phyloP scores from a whole-genome alignment of 1,140 invertebrate genomes.

The Chionoecetes opilio region DNA sequence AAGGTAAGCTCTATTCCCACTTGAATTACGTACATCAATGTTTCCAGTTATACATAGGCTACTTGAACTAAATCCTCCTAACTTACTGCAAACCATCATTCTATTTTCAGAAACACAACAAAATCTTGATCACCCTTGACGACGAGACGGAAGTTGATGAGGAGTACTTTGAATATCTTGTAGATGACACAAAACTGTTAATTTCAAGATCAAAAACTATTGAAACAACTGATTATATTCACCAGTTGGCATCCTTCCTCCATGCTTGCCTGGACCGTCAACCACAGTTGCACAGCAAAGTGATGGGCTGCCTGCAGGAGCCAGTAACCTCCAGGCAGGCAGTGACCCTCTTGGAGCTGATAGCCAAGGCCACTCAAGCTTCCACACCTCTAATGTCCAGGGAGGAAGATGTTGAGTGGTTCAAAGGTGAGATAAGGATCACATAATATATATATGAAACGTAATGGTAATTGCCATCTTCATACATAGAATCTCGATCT shows the following conservation, averaged over 20 bases:
- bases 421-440: conserved; percentile 40
- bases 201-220: not conserved
- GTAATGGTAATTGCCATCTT: not conserved
- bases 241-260: conserved; percentile 61
- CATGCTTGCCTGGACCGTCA: conserved; percentile 45
- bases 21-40: not conserved
- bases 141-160: conserved; percentile 65
- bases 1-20: not conserved
- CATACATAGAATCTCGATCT: no score
- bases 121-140: conserved; percentile 19
- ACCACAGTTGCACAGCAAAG: conserved; percentile 55
- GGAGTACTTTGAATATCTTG: conserved; percentile 62
- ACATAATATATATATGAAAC: not conserved
- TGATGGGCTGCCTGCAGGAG: conserved; percentile 40
- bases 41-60: not conserved
- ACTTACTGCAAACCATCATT: not conserved
- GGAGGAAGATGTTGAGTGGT: conserved; percentile 47
- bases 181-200: conserved; percentile 33
- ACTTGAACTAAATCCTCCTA: not conserved
- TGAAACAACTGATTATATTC: not conserved
- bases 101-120: conserved; percentile 53
- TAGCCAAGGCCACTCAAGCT: not conserved
- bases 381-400: not conserved
- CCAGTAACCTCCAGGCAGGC: not conserved
- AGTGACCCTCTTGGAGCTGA: conserved; percentile 22